These are phyloP conservation scores for Botia almorhae DNA, from an alignment of 2,797 vertebrate genomes.

Conservation along the genomic window DNA sequence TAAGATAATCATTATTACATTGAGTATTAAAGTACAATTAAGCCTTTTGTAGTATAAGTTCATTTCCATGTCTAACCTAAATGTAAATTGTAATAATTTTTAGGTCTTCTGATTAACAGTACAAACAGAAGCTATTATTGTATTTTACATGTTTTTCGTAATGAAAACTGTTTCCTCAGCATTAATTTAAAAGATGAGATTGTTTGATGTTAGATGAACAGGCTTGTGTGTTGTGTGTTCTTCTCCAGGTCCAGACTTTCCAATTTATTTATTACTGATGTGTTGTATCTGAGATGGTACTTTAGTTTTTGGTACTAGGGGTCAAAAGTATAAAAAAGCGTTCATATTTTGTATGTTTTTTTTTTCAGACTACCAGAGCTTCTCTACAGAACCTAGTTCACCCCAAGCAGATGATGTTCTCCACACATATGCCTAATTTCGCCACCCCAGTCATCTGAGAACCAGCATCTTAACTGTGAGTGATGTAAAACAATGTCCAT, in stretches of 20 bases:
- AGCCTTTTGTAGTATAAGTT: background rate
- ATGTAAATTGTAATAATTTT: background rate
- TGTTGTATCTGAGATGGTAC: background rate
- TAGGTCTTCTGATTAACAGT: background rate
- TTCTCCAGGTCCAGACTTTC: slow-evolving; percentile 1
- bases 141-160: background rate
- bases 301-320: background rate
- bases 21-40: background rate
- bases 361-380: background rate
- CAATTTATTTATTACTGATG: background rate
- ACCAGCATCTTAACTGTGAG: background rate
- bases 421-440: slow-evolving; percentile 24
- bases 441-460: slow-evolving; percentile 9
- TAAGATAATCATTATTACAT: background rate
- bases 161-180: background rate
- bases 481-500: background rate
- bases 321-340: background rate
- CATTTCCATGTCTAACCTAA: too few relatives aligned
- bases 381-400: slow-evolving; percentile 9
- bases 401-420: background rate
- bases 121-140: background rate
- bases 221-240: background rate
- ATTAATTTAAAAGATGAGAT: background rate
- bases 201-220: background rate
- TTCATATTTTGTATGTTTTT: background rate